Conservation (phyloP, 1,140 invertebrate genomes). For the Zaprionus lachaisei region DNA sequence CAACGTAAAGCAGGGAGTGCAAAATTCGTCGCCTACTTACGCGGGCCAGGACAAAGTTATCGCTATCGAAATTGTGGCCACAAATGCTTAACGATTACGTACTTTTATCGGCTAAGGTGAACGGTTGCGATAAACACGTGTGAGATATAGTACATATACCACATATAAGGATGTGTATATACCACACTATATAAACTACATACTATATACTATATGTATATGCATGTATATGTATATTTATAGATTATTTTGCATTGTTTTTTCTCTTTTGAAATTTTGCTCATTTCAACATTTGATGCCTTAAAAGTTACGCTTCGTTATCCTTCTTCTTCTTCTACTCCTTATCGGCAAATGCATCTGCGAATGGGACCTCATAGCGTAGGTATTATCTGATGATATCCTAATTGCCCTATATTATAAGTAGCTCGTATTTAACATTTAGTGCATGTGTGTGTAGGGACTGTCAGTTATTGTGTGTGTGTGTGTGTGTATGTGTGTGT, state of each 20-base stretch:
- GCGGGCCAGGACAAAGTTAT: slow-evolving; percentile 1
- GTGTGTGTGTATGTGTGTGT: slow-evolving; percentile 44
- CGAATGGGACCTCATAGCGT: slow-evolving; percentile 74
- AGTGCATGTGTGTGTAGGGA: slow-evolving; percentile 55
- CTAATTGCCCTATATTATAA: slow-evolving; percentile 62
- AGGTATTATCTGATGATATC: slow-evolving; percentile 58
- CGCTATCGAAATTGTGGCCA: slow-evolving; percentile 16
- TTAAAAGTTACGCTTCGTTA: slow-evolving; percentile 49
- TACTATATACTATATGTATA: slow-evolving; percentile 11
- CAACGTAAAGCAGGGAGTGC: slow-evolving; percentile 10
- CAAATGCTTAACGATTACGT: slow-evolving; percentile 27
- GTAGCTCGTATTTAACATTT: slow-evolving; percentile 75
- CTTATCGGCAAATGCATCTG: slow-evolving; percentile 37
- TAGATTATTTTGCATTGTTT: slow-evolving; percentile 38
- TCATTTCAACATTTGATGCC: slow-evolving; percentile 64
- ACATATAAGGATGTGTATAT: not conserved
- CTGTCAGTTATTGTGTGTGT: slow-evolving; percentile 37
- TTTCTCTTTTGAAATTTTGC: slow-evolving; percentile 50
- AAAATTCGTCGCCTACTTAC: slow-evolving; percentile 20
- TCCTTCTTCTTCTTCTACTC: slow-evolving; percentile 9
- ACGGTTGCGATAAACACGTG: slow-evolving; percentile 41
- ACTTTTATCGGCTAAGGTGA: slow-evolving; percentile 37
- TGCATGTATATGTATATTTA: slow-evolving; percentile 12
- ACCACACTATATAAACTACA: not conserved
- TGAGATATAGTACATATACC: slow-evolving; percentile 36